Evolutionary conservation across 2,888 invertebrate genomes (phyloP).

Genomic region (Yponomeuta sedellus): DNA sequence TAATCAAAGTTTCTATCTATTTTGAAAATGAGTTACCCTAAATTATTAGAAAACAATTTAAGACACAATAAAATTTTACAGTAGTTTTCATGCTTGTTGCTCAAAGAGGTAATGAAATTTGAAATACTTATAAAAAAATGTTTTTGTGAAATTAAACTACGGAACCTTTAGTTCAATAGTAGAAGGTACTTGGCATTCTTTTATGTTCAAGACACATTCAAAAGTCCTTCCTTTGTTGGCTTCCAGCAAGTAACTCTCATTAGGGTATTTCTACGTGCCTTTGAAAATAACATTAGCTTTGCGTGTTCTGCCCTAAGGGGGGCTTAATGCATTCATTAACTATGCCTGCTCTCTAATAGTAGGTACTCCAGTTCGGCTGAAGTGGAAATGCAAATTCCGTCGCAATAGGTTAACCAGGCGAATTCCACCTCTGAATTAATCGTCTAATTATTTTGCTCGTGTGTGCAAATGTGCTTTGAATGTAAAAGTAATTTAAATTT

Average conservation of each 20-base stretch:
- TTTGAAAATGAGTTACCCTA: too few species aligned
- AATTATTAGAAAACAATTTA: too few species aligned
- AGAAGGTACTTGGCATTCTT: constrained; percentile 24
- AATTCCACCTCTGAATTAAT: neutral
- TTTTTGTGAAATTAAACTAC: neutral
- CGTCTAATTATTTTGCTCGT: neutral
- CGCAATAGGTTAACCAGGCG: neutral
- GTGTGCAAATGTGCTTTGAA: neutral
- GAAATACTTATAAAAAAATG: neutral
- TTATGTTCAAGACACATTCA: constrained; percentile 60
- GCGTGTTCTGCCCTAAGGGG: constrained; percentile 35
- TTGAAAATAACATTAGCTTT: constrained; percentile 59
- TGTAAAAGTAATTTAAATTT: neutral
- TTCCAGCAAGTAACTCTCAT: constrained; percentile 57
- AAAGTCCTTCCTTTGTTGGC: constrained; percentile 53
- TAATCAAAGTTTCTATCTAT: too few species aligned
- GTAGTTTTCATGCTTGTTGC: too few species aligned
- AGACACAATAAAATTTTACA: too few species aligned
- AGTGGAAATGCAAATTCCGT: constrained; percentile 19
- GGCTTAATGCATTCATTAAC: constrained; percentile 40
- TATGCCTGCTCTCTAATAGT: constrained; percentile 26
- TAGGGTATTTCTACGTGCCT: constrained; percentile 58
- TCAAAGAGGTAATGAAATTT: too few species aligned
- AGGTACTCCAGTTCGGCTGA: constrained; percentile 30
- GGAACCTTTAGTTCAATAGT: neutral